Evolutionary conservation across 2,797 vertebrate species (phyloP).

Genomic region (Enteromius mattozi): DNA sequence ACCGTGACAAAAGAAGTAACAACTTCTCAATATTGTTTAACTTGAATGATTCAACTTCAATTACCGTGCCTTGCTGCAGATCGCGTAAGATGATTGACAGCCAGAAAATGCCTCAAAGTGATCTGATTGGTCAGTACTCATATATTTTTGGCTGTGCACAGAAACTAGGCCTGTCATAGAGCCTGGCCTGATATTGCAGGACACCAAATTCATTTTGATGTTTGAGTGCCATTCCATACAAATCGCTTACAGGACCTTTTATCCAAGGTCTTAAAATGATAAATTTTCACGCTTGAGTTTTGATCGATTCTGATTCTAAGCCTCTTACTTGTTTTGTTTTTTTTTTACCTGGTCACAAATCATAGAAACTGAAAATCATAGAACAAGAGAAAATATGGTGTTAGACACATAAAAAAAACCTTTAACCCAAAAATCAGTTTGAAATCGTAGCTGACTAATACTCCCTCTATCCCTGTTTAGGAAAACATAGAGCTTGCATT

Average conservation of each 20-base stretch:
- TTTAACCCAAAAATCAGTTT: conserved; percentile 34
- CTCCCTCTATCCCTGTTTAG: conserved; percentile 79
- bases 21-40: neutral
- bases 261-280: conserved; percentile 26
- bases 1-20: neutral
- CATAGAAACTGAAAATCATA: neutral
- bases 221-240: neutral
- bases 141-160: neutral
- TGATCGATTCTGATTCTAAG: neutral
- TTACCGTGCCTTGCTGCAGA: neutral
- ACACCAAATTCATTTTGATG: neutral
- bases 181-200: neutral
- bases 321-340: neutral
- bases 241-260: neutral
- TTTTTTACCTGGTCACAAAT: neutral
- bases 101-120: neutral
- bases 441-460: conserved; percentile 69
- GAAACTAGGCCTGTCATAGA: neutral
- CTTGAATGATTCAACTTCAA: neutral
- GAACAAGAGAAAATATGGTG: neutral
- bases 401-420: neutral
- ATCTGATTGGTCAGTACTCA: neutral
- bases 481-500: conserved; percentile 96
- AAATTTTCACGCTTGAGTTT: neutral
- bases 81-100: neutral